These are phyloP conservation scores for Nymphalis c-album DNA, from an alignment of 2,888 invertebrate genomes.

Conservation along the genomic window DNA sequence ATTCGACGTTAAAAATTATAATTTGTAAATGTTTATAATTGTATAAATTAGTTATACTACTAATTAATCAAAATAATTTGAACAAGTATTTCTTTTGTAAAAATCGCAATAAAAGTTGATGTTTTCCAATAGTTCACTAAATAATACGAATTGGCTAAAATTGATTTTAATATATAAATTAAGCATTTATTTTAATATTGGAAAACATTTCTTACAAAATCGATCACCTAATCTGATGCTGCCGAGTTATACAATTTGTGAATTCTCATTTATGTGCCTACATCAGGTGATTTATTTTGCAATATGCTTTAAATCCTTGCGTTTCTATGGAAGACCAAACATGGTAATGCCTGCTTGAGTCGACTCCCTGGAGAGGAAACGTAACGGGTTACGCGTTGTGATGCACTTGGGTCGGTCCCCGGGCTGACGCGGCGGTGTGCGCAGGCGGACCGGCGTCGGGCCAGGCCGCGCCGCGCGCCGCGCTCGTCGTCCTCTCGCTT, in stretches of 20 bases:
- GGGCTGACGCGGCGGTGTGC: constrained; percentile 61
- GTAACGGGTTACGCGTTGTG: constrained; percentile 38
- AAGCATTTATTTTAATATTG: constrained; percentile 5
- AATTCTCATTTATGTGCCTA: not conserved
- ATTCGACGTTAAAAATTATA: constrained; percentile 4
- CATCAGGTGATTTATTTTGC: constrained; percentile 28
- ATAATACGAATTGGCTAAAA: not conserved
- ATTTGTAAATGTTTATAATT: not conserved
- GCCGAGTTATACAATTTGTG: not conserved
- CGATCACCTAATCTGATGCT: constrained; percentile 21
- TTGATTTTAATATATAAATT: not conserved
- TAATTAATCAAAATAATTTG: constrained; percentile 18
- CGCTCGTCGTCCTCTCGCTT: constrained; percentile 69
- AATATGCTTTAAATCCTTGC: constrained; percentile 27
- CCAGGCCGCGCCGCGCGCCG: constrained; percentile 64
- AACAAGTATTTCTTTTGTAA: constrained; percentile 31
- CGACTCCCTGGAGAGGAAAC: constrained; percentile 19
- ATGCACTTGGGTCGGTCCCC: constrained; percentile 37
- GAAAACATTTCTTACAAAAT: constrained; percentile 28
- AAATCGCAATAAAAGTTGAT: constrained; percentile 14
- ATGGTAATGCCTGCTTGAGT: not conserved
- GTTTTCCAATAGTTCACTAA: constrained; percentile 21
- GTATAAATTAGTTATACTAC: not conserved
- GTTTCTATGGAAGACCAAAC: constrained; percentile 19
- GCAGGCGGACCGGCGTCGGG: constrained; percentile 74